Evolutionary conservation across 1,140 invertebrate genomes (phyloP).

Genomic region (Drosophila neocordata): DNA sequence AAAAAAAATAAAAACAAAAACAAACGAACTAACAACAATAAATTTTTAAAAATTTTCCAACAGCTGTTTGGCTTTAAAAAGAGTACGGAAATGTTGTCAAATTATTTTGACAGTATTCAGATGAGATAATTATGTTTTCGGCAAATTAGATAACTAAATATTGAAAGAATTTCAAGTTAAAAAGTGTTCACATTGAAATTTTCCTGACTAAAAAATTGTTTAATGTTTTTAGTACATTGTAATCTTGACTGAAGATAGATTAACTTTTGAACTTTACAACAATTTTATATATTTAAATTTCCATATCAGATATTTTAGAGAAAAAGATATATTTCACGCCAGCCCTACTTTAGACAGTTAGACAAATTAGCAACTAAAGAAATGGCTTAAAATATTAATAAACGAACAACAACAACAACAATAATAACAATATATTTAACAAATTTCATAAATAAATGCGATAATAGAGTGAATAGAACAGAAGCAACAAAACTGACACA

Average conservation of each 20-base stretch:
- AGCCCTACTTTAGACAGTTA: conserved; percentile 48
- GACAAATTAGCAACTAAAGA: conserved; percentile 66
- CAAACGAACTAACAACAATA: conserved; percentile 14
- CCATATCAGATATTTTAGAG: not conserved
- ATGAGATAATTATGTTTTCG: conserved; percentile 19
- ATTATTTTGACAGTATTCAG: conserved; percentile 42
- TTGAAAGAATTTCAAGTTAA: conserved; percentile 13
- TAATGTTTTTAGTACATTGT: too few relatives aligned
- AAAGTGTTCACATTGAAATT: too few relatives aligned
- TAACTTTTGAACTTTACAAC: too few relatives aligned
- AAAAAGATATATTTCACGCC: not conserved
- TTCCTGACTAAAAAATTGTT: too few relatives aligned
- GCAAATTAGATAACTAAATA: not conserved
- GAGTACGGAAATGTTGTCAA: conserved; percentile 11
- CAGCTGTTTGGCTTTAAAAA: conserved; percentile 37
- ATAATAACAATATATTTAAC: conserved; percentile 48
- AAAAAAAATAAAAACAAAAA: conserved; percentile 13
- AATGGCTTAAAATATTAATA: conserved; percentile 57
- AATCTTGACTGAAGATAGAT: too few relatives aligned
- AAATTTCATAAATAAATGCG: conserved; percentile 49
- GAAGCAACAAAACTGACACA: conserved; percentile 23
- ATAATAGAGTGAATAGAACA: conserved; percentile 50
- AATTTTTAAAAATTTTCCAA: conserved; percentile 13
- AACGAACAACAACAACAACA: conserved; percentile 16
- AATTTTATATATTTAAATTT: too few relatives aligned